Base-by-base conservation (phyloP, 2,797 vertebrate genomes). In the Helostoma temminkii region DNA sequence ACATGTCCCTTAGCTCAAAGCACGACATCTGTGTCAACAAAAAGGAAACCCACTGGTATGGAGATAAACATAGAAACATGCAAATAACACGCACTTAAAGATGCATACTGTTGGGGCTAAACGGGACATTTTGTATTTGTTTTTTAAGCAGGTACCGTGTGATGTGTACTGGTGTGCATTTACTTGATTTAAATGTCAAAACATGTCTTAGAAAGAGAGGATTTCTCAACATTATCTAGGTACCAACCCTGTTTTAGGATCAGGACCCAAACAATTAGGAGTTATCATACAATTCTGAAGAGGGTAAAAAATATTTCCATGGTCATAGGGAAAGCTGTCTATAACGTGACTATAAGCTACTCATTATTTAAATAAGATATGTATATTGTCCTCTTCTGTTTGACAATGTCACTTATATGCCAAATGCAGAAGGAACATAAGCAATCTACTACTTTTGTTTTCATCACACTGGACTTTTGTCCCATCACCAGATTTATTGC, bases 11-110 rank as follows among this genome's bases (percentile, higher is more conserved):
- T 22, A 30, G 52, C 74, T 84, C 68, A 56, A 50, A 83, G 80
- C 71, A 28, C 82, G 77, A 90, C 88, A 92, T 91, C 84, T 91
- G 86, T 90, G 86, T 89, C 87, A 91, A 90, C 88, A 90, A 61
- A 24, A 52, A 52, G 34, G 71, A 68, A 81, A 60, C 61, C 74
- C 76, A 69, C 74, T 78, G 77, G 75, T 69, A 73, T 46, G 73
- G 76, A 82, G 75, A 62, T 69, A 56, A 76, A 75, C 78, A 70
- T 67, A 67, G 68, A 80, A 81, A 79, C 70, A 85, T 66, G 77
- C 79, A 83, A 82, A 89, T 81, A 87, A 74, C 68, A 74, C 36
- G 65, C 56, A 61, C 56, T 28, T 69, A 41, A 49, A 52, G 67
- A 81, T 55, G 58, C 84, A 82, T 79, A 64, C 64, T 63, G 37